A percentile compares a stretch with the other conserved stretches of the same genome.
phyloP scores from a whole-genome alignment of 2,888 invertebrate genomes.

The Coelinius sp. region DNA sequence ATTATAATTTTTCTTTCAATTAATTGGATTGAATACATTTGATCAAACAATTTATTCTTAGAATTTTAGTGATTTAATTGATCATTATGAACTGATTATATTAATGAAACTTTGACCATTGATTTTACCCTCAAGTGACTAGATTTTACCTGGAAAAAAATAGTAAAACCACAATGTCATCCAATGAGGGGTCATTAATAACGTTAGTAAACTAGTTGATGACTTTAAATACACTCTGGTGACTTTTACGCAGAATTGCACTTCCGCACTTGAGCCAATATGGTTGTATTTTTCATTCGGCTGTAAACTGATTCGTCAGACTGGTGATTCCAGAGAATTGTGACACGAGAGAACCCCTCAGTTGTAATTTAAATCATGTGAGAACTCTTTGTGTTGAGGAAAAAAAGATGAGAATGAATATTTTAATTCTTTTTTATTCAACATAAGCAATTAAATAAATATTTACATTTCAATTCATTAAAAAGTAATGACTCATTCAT shows the following conservation, averaged over 20 bases:
- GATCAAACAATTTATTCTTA: too few relatives aligned
- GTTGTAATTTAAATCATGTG: background rate
- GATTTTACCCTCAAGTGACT: constrained; percentile 39
- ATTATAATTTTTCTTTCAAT: background rate
- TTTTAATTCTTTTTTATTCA: too few relatives aligned
- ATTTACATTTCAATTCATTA: too few relatives aligned
- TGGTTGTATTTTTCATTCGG: background rate
- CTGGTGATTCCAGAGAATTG: constrained; percentile 2
- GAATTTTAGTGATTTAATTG: background rate
- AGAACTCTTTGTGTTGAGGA: background rate
- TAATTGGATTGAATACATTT: too few relatives aligned
- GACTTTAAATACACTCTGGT: background rate
- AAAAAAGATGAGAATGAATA: background rate
- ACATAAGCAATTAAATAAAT: too few relatives aligned
- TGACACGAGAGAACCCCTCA: background rate
- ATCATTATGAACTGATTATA: background rate
- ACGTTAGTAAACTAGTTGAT: constrained; percentile 29
- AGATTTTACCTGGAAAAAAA: constrained; percentile 30
- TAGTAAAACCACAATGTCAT: constrained; percentile 30
- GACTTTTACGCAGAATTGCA: constrained; percentile 17
- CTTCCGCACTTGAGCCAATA: constrained; percentile 16
- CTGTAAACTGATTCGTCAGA: constrained; percentile 17
- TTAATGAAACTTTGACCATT: background rate
- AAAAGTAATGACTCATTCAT: too few relatives aligned
- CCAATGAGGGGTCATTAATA: constrained; percentile 13